Evolutionary conservation across 2,888 invertebrate genomes (phyloP).

Genomic region (Epistrophe grossulariae): DNA sequence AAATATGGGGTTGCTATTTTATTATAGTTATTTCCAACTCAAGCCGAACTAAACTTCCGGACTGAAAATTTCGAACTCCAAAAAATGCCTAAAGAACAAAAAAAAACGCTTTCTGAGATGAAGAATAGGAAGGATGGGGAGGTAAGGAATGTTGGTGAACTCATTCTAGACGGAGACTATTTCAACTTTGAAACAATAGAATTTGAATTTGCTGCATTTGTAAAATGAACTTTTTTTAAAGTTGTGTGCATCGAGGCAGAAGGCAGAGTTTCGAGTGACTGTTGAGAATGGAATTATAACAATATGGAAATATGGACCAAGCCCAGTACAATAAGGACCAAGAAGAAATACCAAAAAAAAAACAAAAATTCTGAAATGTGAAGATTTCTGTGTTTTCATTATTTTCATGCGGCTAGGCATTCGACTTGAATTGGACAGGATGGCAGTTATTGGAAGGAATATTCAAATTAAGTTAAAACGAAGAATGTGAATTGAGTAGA

Average conservation of each 20-base stretch:
- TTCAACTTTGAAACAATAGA: slow-evolving; percentile 63
- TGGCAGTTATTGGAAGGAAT: slow-evolving; percentile 22
- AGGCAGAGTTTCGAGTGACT: slow-evolving; percentile 5
- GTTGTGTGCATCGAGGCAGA: slow-evolving; percentile 16
- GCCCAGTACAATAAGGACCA: background rate
- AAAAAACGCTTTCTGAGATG: slow-evolving; percentile 12
- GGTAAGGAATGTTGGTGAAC: background rate
- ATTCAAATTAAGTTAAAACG: slow-evolving; percentile 15
- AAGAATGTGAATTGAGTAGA: background rate
- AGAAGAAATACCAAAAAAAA: background rate
- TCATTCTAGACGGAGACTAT: slow-evolving; percentile 18
- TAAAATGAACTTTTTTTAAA: slow-evolving; percentile 37
- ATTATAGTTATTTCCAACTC: background rate
- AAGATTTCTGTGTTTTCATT: slow-evolving; percentile 10
- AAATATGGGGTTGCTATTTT: slow-evolving; percentile 40
- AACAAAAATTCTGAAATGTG: background rate
- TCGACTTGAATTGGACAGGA: slow-evolving; percentile 18
- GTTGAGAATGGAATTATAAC: slow-evolving; percentile 45
- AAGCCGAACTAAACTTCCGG: slow-evolving; percentile 50
- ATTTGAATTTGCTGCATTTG: slow-evolving; percentile 55
- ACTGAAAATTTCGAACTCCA: slow-evolving; percentile 43
- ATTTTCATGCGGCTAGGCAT: background rate
- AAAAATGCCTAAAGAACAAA: slow-evolving; percentile 37
- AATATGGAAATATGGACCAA: slow-evolving; percentile 12
- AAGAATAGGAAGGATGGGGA: too few species aligned